Evolutionary conservation across 2,797 vertebrate genomes (phyloP).

Genomic region (Streptopelia turtur): DNA sequence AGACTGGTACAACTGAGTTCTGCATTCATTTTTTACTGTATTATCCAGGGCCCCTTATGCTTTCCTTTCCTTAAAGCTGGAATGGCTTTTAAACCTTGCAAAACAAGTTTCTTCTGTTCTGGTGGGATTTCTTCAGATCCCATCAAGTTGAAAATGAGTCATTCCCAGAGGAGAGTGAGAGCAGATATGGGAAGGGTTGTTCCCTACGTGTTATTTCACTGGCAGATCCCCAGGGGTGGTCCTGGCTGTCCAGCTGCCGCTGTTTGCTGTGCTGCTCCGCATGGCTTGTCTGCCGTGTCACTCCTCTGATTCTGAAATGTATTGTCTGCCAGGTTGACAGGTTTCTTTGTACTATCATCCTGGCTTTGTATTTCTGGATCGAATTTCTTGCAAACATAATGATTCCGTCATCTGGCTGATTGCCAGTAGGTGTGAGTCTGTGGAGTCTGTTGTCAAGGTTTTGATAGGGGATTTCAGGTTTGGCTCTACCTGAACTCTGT

Average conservation of each 20-base stretch:
- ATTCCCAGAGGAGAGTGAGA: not conserved
- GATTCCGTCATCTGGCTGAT: not conserved
- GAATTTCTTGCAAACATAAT: not conserved
- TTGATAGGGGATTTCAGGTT: not conserved
- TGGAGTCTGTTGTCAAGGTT: not conserved
- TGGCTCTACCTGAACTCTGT: not conserved
- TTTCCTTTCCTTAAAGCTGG: not conserved
- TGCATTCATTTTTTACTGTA: not conserved
- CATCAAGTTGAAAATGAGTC: not conserved
- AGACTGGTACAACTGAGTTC: not conserved
- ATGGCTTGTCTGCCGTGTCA: not conserved
- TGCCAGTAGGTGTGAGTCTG: not conserved
- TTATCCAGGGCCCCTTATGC: not conserved
- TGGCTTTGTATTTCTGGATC: not conserved
- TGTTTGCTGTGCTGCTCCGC: not conserved
- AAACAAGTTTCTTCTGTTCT: not conserved
- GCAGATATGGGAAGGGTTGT: not conserved
- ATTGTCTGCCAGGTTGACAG: not conserved
- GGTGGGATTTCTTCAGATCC: not conserved
- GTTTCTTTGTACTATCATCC: not conserved
- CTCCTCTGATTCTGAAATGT: not conserved
- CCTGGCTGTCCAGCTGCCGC: not conserved
- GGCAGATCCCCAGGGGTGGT: not conserved
- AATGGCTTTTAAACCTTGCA: not conserved
- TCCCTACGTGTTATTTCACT: not conserved